phyloP scores from a whole-genome alignment of 1,140 invertebrate species.

The Periplaneta americana region DNA sequence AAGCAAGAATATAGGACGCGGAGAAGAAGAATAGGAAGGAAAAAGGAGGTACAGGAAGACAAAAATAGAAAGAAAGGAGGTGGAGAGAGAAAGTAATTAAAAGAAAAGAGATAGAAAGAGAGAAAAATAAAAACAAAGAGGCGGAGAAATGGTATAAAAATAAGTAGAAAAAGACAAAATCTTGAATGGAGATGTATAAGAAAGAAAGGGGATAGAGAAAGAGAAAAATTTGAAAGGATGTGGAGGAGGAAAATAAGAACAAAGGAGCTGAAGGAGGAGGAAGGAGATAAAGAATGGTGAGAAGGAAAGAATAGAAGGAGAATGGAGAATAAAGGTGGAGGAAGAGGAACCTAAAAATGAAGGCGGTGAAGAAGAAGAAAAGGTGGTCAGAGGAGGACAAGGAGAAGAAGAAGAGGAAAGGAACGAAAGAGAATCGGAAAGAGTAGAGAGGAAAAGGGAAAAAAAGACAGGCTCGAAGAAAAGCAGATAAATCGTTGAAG shows the following conservation, averaged over 20 bases:
- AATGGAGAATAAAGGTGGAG: background rate
- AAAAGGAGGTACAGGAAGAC: too few relatives aligned
- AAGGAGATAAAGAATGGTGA: background rate
- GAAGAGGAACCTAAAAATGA: background rate
- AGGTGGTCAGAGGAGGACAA: background rate
- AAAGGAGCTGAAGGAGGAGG: background rate
- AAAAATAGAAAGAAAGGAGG: too few relatives aligned
- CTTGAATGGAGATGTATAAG: too few relatives aligned
- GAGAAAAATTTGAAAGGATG: background rate
- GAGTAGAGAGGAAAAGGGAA: background rate
- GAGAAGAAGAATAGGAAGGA: background rate
- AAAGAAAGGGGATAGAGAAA: background rate
- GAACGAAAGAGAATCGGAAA: background rate
- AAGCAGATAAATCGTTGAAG: background rate
- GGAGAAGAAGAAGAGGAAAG: background rate
- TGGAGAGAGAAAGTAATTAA: too few relatives aligned
- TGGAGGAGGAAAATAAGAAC: background rate
- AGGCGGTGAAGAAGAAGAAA: background rate
- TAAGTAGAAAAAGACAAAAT: too few relatives aligned
- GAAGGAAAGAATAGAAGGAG: background rate
- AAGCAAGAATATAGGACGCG: background rate
- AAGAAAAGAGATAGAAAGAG: too few relatives aligned
- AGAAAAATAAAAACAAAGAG: too few relatives aligned
- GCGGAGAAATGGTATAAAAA: too few relatives aligned
- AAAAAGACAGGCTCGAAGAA: background rate